phyloP scores from a whole-genome alignment of 2,888 invertebrate genomes.

The Andrena dorsata region DNA sequence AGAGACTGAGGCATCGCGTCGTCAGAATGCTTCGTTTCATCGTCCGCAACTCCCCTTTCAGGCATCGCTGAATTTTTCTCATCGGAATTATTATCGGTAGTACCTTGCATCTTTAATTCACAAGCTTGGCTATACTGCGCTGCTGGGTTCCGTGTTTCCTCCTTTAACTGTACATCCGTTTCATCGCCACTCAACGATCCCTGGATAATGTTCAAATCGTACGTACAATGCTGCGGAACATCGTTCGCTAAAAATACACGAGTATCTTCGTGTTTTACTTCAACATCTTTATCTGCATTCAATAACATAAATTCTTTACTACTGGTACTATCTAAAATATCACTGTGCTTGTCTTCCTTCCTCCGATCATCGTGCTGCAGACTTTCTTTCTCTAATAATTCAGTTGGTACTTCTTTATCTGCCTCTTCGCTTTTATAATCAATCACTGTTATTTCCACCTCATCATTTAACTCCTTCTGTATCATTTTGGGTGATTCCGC shows the following conservation, averaged over 20 bases:
- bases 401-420: slow-evolving; percentile 66
- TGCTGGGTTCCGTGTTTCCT: slow-evolving; percentile 8
- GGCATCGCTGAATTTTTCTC: slow-evolving; percentile 24
- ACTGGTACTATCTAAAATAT: slow-evolving; percentile 16
- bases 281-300: slow-evolving; percentile 3
- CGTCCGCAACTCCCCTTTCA: slow-evolving; percentile 60
- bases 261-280: slow-evolving; percentile 12
- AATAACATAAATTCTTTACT: slow-evolving; percentile 18
- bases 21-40: slow-evolving; percentile 21
- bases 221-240: slow-evolving; percentile 28
- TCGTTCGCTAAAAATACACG: slow-evolving; percentile 4
- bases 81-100: slow-evolving; percentile 20
- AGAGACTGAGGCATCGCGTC: slow-evolving; percentile 38
- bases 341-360: slow-evolving; percentile 47
- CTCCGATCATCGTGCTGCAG: slow-evolving; percentile 68
- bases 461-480: slow-evolving; percentile 76
- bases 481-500: slow-evolving; percentile 78
- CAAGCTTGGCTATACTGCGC: slow-evolving; percentile 20
- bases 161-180: slow-evolving; percentile 24
- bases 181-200: slow-evolving; percentile 11
- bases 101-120: slow-evolving; percentile 35
- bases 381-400: slow-evolving; percentile 71
- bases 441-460: slow-evolving; percentile 78
- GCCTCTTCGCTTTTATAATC: slow-evolving; percentile 73
- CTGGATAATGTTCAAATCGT: slow-evolving; percentile 26